These are phyloP conservation scores for Rhagium mordax DNA, from an alignment of 2,888 invertebrate genomes.

Conservation along the genomic window DNA sequence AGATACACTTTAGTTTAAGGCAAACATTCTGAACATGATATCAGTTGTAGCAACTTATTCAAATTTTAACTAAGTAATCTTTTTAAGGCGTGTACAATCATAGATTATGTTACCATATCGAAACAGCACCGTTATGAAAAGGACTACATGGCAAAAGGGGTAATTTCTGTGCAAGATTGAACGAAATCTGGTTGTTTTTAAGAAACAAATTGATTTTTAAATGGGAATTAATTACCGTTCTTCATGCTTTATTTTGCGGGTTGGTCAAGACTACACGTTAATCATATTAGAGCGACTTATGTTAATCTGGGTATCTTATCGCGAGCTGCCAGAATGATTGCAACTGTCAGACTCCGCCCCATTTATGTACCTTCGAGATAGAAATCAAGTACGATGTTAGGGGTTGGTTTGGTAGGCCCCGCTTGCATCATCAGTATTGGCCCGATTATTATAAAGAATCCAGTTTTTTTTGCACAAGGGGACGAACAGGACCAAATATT, in stretches of 20 bases:
- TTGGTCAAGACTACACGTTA: constrained; percentile 24
- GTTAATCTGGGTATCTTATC: constrained; percentile 53
- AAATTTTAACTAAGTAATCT: too few species aligned
- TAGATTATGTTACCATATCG: too few species aligned
- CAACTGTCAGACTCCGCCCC: constrained; percentile 59
- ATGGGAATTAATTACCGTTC: constrained; percentile 44
- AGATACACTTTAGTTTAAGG: too few species aligned
- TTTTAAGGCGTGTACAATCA: too few species aligned
- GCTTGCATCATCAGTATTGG: constrained; percentile 31
- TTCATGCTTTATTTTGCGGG: constrained; percentile 20
- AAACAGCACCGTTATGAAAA: too few species aligned
- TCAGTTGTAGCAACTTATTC: too few species aligned
- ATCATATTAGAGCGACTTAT: constrained; percentile 37
- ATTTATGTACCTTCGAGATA: constrained; percentile 58
- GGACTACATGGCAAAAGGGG: too few species aligned
- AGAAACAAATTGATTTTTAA: constrained; percentile 48
- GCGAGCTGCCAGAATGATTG: constrained; percentile 49
- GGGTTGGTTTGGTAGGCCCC: constrained; percentile 29
- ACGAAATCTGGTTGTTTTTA: constrained; percentile 7
- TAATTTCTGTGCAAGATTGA: too few species aligned
- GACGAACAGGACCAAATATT: neutral
- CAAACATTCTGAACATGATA: too few species aligned
- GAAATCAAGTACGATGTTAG: constrained; percentile 43
- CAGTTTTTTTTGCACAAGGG: constrained; percentile 10
- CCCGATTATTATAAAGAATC: constrained; percentile 8